Conservation (phyloP, 2,888 invertebrate genomes). For the Drosophila neonasuta region DNA sequence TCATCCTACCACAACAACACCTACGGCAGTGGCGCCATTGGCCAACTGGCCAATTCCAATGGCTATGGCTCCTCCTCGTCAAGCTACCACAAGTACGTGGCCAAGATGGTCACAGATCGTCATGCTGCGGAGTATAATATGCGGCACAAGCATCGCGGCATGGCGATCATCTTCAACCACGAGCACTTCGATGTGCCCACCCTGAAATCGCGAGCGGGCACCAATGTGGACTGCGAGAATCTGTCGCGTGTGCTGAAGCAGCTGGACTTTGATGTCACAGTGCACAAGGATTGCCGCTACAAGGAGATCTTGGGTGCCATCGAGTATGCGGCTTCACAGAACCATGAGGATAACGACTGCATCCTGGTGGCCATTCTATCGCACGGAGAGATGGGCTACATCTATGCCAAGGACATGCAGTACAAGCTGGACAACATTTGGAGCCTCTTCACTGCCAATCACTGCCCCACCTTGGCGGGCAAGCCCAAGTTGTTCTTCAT, state of each 20-base stretch:
- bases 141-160: constrained; percentile 90
- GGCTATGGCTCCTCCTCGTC: constrained; percentile 76
- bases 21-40: constrained; percentile 72
- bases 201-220: constrained; percentile 90
- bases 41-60: constrained; percentile 67
- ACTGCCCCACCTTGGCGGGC: constrained; percentile 92
- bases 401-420: constrained; percentile 92
- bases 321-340: constrained; percentile 87
- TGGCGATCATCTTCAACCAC: constrained; percentile 95
- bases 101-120: constrained; percentile 86
- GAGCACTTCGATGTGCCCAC: constrained; percentile 89
- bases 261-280: constrained; percentile 88
- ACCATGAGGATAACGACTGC: constrained; percentile 92
- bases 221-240: constrained; percentile 92
- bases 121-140: constrained; percentile 92
- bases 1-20: constrained; percentile 48
- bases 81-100: constrained; percentile 73
- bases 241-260: constrained; percentile 85
- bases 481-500: constrained; percentile 90
- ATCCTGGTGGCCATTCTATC: constrained; percentile 91
- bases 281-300: constrained; percentile 88
- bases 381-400: constrained; percentile 93
- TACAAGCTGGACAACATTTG: constrained; percentile 92
- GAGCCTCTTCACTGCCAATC: constrained; percentile 90
- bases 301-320: constrained; percentile 87